A percentile compares a stretch with the other conserved stretches of the same genome.
These are phyloP conservation scores for Germaria angustata DNA, from an alignment of 2,888 invertebrate species.

Conservation along the genomic window DNA sequence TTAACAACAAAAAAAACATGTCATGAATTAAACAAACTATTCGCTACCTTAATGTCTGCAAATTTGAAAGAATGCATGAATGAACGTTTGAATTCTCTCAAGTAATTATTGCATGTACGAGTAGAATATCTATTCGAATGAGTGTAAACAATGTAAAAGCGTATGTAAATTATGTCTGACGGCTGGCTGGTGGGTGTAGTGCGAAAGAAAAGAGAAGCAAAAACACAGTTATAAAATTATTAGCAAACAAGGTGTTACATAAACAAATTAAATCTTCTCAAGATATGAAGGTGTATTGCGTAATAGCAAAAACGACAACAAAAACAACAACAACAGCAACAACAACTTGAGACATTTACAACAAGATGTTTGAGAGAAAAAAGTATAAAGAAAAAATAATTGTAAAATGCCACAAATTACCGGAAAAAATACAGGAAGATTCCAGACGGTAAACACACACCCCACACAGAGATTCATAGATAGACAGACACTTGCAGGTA, in stretches of 20 bases:
- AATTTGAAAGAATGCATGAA: neutral
- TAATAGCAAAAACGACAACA: conserved; percentile 55
- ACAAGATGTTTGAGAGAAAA: conserved; percentile 32
- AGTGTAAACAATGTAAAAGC: conserved; percentile 12
- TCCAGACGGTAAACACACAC: conserved; percentile 12
- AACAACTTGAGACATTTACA: conserved; percentile 59
- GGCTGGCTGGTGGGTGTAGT: conserved; percentile 17
- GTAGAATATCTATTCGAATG: conserved; percentile 10
- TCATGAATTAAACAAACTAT: conserved; percentile 37
- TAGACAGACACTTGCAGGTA: neutral
- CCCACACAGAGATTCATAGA: neutral
- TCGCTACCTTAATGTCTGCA: neutral
- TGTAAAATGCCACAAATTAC: conserved; percentile 55
- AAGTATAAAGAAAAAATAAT: neutral
- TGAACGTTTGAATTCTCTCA: conserved; percentile 16
- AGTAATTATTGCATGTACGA: conserved; percentile 20
- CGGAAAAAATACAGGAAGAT: conserved; percentile 21
- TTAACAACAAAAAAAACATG: conserved; percentile 21
- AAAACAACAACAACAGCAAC: conserved; percentile 47
- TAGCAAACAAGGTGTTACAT: conserved; percentile 48
- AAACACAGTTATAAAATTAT: conserved; percentile 4
- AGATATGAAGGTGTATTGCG: conserved; percentile 61
- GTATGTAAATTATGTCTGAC: conserved; percentile 3
- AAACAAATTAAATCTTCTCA: conserved; percentile 63
- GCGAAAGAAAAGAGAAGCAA: neutral